Conservation (phyloP, 2,113 vertebrate species). For the Orientallactaga bullata region DNA sequence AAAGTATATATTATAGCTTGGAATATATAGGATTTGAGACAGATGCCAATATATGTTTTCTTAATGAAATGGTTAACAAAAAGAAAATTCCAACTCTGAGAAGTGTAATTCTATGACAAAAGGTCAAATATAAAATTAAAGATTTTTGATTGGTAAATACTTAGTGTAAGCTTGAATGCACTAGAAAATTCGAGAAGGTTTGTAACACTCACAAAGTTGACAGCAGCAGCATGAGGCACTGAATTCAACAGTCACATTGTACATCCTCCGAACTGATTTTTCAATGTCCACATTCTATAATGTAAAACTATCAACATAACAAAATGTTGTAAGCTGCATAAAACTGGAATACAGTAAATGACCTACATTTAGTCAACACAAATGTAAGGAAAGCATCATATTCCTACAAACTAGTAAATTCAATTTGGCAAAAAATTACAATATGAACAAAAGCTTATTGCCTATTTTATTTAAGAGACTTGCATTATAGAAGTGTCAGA, state of each 20-base stretch:
- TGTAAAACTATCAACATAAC: not conserved
- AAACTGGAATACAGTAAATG: not conserved
- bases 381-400: not conserved
- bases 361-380: not conserved
- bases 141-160: not conserved
- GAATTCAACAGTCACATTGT: not conserved
- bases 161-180: not conserved
- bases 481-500: not conserved
- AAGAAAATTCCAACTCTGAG: not conserved
- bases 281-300: not conserved
- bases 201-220: not conserved
- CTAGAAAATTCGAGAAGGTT: not conserved
- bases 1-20: not conserved
- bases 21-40: not conserved
- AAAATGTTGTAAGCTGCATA: not conserved
- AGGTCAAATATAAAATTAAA: not conserved
- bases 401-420: not conserved
- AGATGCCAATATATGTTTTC: not conserved
- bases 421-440: not conserved
- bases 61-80: not conserved
- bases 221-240: not conserved
- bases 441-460: not conserved
- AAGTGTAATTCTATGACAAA: not conserved
- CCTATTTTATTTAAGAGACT: not conserved
- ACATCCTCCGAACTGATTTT: not conserved